Percentiles rank a stretch among this genome's conserved stretches.
These are phyloP conservation scores for Chironomus tentans DNA, from an alignment of 2,888 invertebrate genomes.

Conservation along the genomic window DNA sequence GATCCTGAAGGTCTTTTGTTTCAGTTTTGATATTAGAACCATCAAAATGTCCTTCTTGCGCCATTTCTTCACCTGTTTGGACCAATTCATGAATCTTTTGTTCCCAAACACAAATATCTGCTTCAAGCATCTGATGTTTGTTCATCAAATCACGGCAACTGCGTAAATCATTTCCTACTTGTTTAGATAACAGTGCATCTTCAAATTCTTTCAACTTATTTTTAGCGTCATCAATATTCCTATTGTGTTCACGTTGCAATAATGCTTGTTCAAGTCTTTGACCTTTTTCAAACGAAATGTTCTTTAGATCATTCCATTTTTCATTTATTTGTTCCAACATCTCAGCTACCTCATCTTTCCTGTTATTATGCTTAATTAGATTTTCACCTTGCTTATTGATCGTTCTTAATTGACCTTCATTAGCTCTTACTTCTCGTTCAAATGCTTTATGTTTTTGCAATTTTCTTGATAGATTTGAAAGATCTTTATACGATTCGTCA, in stretches of 20 bases:
- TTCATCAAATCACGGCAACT: constrained; percentile 85
- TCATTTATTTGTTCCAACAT: constrained; percentile 61
- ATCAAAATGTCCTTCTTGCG: constrained; percentile 91
- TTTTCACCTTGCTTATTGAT: constrained; percentile 72
- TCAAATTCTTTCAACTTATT: constrained; percentile 80
- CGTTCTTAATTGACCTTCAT: constrained; percentile 81
- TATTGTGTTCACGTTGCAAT: constrained; percentile 66
- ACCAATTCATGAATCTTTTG: constrained; percentile 69
- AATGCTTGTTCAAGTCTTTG: constrained; percentile 78
- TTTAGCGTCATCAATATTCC: constrained; percentile 82
- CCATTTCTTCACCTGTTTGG: constrained; percentile 78
- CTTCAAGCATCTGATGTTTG: constrained; percentile 80
- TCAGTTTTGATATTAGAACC: constrained; percentile 73
- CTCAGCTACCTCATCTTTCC: constrained; percentile 57
- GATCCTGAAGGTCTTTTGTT: constrained; percentile 61
- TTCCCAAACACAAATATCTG: constrained; percentile 76
- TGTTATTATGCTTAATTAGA: constrained; percentile 60
- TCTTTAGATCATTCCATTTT: constrained; percentile 67
- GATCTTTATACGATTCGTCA: constrained; percentile 86
- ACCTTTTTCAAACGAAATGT: constrained; percentile 57
- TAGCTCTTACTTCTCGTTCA: constrained; percentile 87
- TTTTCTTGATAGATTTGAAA: constrained; percentile 82
- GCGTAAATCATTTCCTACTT: constrained; percentile 80
- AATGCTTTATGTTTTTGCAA: constrained; percentile 95
- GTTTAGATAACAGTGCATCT: constrained; percentile 63